Evolutionary conservation across 2,797 vertebrate species (phyloP).

Genomic region (Brotula barbata): DNA sequence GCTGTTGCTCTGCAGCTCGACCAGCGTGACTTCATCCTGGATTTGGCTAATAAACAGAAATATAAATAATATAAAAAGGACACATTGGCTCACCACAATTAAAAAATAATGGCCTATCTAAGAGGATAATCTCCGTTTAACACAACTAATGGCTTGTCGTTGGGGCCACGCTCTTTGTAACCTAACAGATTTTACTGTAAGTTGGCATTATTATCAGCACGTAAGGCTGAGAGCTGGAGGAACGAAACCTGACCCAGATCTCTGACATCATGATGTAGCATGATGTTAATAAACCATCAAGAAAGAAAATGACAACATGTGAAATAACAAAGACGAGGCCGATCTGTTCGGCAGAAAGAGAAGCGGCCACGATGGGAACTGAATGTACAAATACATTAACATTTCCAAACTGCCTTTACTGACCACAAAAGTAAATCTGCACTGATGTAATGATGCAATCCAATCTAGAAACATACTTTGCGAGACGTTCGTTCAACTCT

Average conservation of each 20-base stretch:
- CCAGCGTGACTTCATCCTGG: not conserved
- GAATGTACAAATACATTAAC: not conserved
- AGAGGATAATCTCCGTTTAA: not conserved
- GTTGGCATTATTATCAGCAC: not conserved
- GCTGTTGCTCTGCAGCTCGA: not conserved
- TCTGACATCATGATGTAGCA: not conserved
- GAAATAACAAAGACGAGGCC: slow-evolving; percentile 1
- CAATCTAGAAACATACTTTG: slow-evolving; percentile 6
- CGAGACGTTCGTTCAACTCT: slow-evolving; percentile 8
- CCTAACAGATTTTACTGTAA: not conserved
- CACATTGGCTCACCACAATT: not conserved
- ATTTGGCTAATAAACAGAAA: slow-evolving; percentile 2
- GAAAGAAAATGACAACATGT: not conserved
- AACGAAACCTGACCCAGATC: not conserved
- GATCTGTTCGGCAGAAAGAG: no score
- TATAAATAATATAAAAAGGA: slow-evolving; percentile 9
- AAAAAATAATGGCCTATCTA: not conserved
- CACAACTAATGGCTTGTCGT: not conserved
- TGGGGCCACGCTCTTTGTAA: no score
- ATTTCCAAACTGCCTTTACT: slow-evolving; percentile 8
- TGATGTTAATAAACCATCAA: no score
- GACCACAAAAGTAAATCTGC: not conserved
- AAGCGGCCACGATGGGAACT: not conserved
- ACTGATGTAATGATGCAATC: slow-evolving; percentile 9
- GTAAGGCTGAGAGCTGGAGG: no score